These are phyloP conservation scores for Atta cephalotes DNA, from an alignment of 1,140 invertebrate genomes.

Conservation along the genomic window DNA sequence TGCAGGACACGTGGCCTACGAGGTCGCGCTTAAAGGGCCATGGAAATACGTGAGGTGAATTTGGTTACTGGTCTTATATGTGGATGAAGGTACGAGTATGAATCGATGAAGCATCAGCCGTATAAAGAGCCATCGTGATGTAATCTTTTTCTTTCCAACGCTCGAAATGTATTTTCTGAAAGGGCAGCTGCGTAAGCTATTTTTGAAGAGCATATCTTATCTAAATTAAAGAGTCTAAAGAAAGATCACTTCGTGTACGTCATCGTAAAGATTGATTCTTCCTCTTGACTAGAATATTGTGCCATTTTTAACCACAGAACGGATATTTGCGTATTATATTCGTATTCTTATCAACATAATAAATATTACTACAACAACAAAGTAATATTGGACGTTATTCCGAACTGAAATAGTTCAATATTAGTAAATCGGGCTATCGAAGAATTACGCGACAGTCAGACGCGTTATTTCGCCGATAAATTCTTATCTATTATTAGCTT, in stretches of 20 bases:
- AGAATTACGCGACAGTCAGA: neutral
- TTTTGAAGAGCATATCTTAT: slow-evolving; percentile 19
- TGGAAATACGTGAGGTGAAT: slow-evolving; percentile 78
- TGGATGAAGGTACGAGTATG: neutral
- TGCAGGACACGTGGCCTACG: slow-evolving; percentile 62
- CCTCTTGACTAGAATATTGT: neutral
- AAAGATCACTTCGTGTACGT: neutral
- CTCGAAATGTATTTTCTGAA: slow-evolving; percentile 28
- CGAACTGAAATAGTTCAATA: neutral
- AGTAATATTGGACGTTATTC: neutral
- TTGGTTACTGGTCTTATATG: slow-evolving; percentile 65
- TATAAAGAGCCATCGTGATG: slow-evolving; percentile 59
- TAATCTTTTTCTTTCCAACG: slow-evolving; percentile 25
- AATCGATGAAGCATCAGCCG: slow-evolving; percentile 36
- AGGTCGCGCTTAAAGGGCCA: slow-evolving; percentile 60
- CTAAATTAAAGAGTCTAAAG: slow-evolving; percentile 40
- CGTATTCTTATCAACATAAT: slow-evolving; percentile 12
- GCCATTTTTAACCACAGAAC: neutral
- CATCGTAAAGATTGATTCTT: neutral
- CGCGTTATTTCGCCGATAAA: neutral
- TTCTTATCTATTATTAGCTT: slow-evolving; percentile 44
- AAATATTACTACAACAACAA: slow-evolving; percentile 15
- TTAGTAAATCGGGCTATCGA: slow-evolving; percentile 20
- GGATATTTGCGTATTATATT: slow-evolving; percentile 7
- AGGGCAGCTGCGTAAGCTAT: slow-evolving; percentile 45